Base-by-base conservation (phyloP, 2,113 vertebrate species). In the Mesitornis unicolor region DNA sequence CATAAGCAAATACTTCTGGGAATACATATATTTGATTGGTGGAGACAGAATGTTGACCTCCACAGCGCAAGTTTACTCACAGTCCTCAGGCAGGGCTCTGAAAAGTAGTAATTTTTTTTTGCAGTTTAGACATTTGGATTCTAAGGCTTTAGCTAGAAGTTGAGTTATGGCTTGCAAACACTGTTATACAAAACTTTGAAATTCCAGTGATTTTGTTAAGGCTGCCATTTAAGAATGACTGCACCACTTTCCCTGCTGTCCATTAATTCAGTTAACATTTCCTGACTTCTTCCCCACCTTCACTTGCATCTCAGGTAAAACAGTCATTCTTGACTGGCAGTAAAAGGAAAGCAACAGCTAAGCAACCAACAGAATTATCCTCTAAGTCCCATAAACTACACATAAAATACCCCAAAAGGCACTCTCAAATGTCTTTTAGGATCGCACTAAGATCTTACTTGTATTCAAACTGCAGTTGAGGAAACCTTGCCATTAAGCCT, bases 391-490 rank as follows among this genome's bases (percentile, higher is more conserved):
- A 4, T 10, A 60, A 82, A 6, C 33, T 33, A 70, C 0, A 4
- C 13, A 43, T 31, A 61, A 87, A 85, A 70, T 13, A 8, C 15
- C 20, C 6, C 14, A 5, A 35, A 78, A 61, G 42, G 5, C 59
- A 67, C 15, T 74, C 83, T 51, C 17, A 61, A 64, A 48, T 1
- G 1, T 47, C 12, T 56, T 79, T 78, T 42, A 57, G 28, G 31
- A 71, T 76, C 21, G 80, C 14, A 24, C 14, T 3, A 20, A 75
- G 60, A 40, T 61, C 84, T 98, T 98, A 99, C 99, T 82, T 99
- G 98, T 99, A 99, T n/a, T 98, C 98, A 89, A 99, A 99, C 33
- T 93, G 98, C 78, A 99, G 98, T 84, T 98, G 98, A 53, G 99
- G 99, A 97, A 99, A 99, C 69, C 95, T 99, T n/a, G 98, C 98